Percentiles rank a stretch among this genome's conserved stretches.
Conservation (phyloP, 2,113 vertebrate genomes). For the Tiliqua scincoides region DNA sequence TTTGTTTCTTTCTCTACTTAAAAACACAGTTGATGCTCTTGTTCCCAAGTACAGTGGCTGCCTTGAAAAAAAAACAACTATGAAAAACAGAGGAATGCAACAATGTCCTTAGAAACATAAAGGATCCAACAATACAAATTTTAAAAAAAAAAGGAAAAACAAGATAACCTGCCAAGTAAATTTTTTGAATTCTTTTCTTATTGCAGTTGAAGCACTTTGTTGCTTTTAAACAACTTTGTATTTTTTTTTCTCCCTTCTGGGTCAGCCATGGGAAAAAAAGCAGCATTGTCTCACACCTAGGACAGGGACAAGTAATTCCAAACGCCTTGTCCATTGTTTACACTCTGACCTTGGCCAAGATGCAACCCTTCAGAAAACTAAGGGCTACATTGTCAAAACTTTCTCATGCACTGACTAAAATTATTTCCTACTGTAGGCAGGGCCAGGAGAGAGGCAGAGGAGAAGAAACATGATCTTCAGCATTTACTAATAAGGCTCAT, state of each 20-base stretch:
- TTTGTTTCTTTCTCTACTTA: slow-evolving; percentile 54
- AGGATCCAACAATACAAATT: background rate
- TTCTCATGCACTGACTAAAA: background rate
- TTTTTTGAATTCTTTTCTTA: slow-evolving; percentile 16
- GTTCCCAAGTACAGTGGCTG: slow-evolving; percentile 31
- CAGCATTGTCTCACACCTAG: background rate
- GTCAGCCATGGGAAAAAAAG: background rate
- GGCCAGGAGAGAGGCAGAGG: background rate
- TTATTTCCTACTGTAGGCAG: background rate
- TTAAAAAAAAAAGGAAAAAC: background rate
- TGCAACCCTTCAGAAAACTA: background rate
- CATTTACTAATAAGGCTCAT: background rate
- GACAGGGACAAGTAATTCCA: slow-evolving; percentile 3
- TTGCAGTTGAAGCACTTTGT: background rate
- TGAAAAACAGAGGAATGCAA: slow-evolving; percentile 30
- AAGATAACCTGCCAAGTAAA: background rate
- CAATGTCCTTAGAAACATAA: background rate
- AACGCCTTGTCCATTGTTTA: background rate
- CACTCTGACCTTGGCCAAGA: slow-evolving; percentile 5
- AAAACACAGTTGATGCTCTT: slow-evolving; percentile 23
- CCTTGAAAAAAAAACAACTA: slow-evolving; percentile 19
- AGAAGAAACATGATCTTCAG: background rate
- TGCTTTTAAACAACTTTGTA: background rate
- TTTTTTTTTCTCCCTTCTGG: background rate
- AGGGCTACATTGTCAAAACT: fast-evolving